A percentile compares a stretch with the other conserved stretches of the same genome.
Evolutionary conservation across 1,140 invertebrate species (phyloP).

Genomic region (Heliothis virescens): DNA sequence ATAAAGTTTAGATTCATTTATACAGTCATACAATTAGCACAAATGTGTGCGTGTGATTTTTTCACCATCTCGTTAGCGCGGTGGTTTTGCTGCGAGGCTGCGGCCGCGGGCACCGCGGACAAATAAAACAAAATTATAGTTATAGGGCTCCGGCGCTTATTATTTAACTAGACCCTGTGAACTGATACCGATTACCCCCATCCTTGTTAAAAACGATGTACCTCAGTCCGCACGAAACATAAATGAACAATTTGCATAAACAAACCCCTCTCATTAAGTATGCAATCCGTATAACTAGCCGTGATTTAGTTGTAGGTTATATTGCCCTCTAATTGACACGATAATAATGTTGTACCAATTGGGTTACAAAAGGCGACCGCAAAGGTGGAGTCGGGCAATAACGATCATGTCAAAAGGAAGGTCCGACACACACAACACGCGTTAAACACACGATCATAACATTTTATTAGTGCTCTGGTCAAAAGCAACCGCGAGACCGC

Average conservation of each 20-base stretch:
- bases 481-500: slow-evolving; percentile 83
- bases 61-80: slow-evolving; percentile 79
- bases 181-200: slow-evolving; percentile 72
- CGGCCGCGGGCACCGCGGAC: slow-evolving; percentile 70
- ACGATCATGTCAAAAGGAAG: slow-evolving; percentile 85
- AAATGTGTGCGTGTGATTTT: slow-evolving; percentile 72
- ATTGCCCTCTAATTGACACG: slow-evolving; percentile 81
- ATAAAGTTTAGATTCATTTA: slow-evolving; percentile 58
- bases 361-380: slow-evolving; percentile 81
- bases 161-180: slow-evolving; percentile 83
- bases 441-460: slow-evolving; percentile 86
- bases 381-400: slow-evolving; percentile 80
- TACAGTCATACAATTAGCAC: slow-evolving; percentile 60
- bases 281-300: slow-evolving; percentile 67
- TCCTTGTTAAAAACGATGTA: slow-evolving; percentile 64
- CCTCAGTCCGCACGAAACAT: slow-evolving; percentile 52
- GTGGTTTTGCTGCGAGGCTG: slow-evolving; percentile 69
- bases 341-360: slow-evolving; percentile 81
- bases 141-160: slow-evolving; percentile 82
- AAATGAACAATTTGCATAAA: slow-evolving; percentile 67
- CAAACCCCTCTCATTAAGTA: slow-evolving; percentile 56
- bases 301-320: slow-evolving; percentile 72
- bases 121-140: slow-evolving; percentile 84
- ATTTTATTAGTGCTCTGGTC: slow-evolving; percentile 85
- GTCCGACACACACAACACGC: slow-evolving; percentile 82